Evolutionary conservation across 2,797 vertebrate genomes (phyloP), one percentile per base, ranked within the genome.

Genomic region (Carcharodon carcharias): DNA sequence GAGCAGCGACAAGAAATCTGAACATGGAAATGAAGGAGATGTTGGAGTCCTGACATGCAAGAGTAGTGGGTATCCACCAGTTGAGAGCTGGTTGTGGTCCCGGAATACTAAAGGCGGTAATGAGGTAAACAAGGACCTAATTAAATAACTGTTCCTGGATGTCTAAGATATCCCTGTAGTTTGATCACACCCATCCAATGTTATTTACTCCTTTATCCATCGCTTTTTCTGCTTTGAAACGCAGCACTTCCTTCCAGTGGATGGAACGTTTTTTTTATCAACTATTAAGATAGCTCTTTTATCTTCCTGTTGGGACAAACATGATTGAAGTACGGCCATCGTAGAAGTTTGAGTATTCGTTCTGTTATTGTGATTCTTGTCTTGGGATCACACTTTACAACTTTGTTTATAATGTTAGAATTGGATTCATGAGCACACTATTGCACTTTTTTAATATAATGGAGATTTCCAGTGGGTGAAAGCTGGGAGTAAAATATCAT

Each of bases 21-120:
- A 99, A 97, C 98, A 99, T 0, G 98, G 97, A 7, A 99, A 98
- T 0, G 99, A 99, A 97, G 97, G 98, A 0, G 99, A 99, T 97
- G 97, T 97, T 0, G 98, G 97, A 0, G 96, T 97, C 28, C 96
- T 99, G 97, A 96, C 23, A n/a, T 99, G 99, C 96, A 98, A 98
- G 96, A 97, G 97, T 5, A 97, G 98, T 0, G 97, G 98, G 0
- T 98, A 97, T 96, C 99, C 99, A 0, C 95, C 96, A 0, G 96
- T 98, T 6, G 56, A 0, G 0, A 0, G 40, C 0, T 98, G 98
- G 98, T 0, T 0, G 80, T 98, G 98, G 98, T 96, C 96, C 96
- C 97, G 96, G 95, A 63, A n/a, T 0, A 92, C 88, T 2, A 71
- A 96, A 0, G 40, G 8, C 3, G 87, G 97, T 96, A 0, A 0